Percentiles rank a stretch among this genome's conserved stretches.
These are phyloP conservation scores for Zelostemma sp. DNA, from an alignment of 1,140 invertebrate species.

Conservation along the genomic window DNA sequence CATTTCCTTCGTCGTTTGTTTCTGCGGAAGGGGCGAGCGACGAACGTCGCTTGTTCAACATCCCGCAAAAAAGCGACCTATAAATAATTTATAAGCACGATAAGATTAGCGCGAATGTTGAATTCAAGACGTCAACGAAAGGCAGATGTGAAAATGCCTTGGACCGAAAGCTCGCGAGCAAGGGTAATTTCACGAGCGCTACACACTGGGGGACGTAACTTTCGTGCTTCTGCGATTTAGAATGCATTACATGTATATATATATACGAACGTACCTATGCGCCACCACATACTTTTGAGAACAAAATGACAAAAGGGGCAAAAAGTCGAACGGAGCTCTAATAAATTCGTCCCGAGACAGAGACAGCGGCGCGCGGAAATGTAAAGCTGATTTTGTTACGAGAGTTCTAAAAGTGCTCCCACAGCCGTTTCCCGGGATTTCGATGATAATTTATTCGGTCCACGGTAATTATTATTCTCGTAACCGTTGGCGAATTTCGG, in stretches of 20 bases:
- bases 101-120: constrained; percentile 34
- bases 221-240: constrained; percentile 40
- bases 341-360: constrained; percentile 30
- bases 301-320: constrained; percentile 28
- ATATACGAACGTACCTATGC: constrained; percentile 21
- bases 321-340: constrained; percentile 31
- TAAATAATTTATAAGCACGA: constrained; percentile 26
- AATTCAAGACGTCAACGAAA: constrained; percentile 42
- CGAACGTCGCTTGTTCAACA: too few relatives aligned
- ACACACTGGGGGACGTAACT: constrained; percentile 29
- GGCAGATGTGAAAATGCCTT: constrained; percentile 35
- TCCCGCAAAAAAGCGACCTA: too few relatives aligned
- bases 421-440: constrained; percentile 4
- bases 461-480: constrained; percentile 15
- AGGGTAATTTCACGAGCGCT: constrained; percentile 42
- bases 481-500: too few relatives aligned
- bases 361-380: constrained; percentile 6
- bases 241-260: constrained; percentile 35
- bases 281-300: constrained; percentile 25
- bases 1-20: too few relatives aligned
- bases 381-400: constrained; percentile 21
- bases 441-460: constrained; percentile 23
- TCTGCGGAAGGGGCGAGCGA: too few relatives aligned
- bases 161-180: constrained; percentile 36
- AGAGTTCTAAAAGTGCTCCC: constrained; percentile 22